These are phyloP conservation scores for Rhizomys pruinosus DNA, from an alignment of 2,113 vertebrate species.

Conservation along the genomic window DNA sequence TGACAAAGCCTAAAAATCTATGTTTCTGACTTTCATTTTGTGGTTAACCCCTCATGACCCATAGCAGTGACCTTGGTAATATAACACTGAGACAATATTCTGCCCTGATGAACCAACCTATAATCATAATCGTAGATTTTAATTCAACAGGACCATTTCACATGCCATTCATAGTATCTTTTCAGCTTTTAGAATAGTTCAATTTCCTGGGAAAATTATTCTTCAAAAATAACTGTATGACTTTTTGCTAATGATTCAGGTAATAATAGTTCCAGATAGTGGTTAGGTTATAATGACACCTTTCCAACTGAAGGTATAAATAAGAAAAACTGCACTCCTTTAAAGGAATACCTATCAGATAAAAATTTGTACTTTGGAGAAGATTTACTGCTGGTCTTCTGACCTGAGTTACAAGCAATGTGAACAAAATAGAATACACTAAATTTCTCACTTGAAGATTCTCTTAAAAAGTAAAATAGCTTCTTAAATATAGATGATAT, in stretches of 20 bases:
- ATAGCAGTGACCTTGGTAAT: conserved; percentile 60
- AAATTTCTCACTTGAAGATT: conserved; percentile 46
- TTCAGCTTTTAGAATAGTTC: conserved; percentile 60
- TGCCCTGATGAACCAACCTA: conserved; percentile 7
- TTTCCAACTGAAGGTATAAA: conserved; percentile 68
- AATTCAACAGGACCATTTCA: background rate
- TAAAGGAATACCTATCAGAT: conserved; percentile 41
- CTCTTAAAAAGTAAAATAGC: conserved; percentile 47
- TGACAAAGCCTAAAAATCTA: conserved; percentile 22
- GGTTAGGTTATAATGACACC: background rate
- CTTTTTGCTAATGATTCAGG: conserved; percentile 52
- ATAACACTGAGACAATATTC: background rate
- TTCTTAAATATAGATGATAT: conserved; percentile 39
- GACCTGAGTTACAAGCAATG: conserved; percentile 13
- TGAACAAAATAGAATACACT: conserved; percentile 29
- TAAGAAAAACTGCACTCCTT: conserved; percentile 33
- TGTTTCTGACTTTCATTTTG: conserved; percentile 52
- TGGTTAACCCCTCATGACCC: conserved; percentile 63
- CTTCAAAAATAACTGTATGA: conserved; percentile 22
- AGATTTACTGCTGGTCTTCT: conserved; percentile 32
- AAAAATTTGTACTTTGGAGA: conserved; percentile 36
- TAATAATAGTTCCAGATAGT: conserved; percentile 46
- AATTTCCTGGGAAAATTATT: conserved; percentile 64
- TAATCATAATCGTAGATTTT: conserved; percentile 21
- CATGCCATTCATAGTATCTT: conserved; percentile 32